A percentile compares a stretch with the other conserved stretches of the same genome.
Conservation (phyloP, 2,113 vertebrate genomes). For the Thalassarche chlororhynchos region DNA sequence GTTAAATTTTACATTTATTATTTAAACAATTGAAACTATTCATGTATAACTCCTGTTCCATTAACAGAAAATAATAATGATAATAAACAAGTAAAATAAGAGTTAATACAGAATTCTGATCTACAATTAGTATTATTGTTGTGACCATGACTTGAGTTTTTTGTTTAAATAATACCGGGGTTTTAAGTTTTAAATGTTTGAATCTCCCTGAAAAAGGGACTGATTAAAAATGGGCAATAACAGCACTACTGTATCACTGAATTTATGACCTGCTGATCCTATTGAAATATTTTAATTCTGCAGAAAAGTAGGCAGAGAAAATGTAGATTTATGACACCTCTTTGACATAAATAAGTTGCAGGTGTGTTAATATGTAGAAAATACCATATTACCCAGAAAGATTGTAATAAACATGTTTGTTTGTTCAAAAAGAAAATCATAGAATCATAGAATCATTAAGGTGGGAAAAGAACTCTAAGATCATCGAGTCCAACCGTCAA, state of each 20-base stretch:
- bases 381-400: neutral
- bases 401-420: neutral
- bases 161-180: neutral
- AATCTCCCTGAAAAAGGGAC: neutral
- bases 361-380: neutral
- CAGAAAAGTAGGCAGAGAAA: neutral
- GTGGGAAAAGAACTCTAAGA: too few species aligned
- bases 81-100: neutral
- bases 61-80: neutral
- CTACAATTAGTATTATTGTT: neutral
- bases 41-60: neutral
- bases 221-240: neutral
- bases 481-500: too few species aligned
- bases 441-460: too few species aligned
- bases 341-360: constrained; percentile 8
- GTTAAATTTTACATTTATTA: neutral
- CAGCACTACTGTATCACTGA: neutral
- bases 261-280: neutral
- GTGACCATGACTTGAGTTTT: neutral
- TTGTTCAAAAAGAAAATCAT: neutral
- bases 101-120: neutral
- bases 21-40: neutral
- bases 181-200: neutral
- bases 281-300: neutral
- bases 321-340: neutral